Evolutionary conservation across 2,113 vertebrate species (phyloP), one percentile per base, ranked within the genome.

Genomic region (Dunckerocampus dactyliophorus): DNA sequence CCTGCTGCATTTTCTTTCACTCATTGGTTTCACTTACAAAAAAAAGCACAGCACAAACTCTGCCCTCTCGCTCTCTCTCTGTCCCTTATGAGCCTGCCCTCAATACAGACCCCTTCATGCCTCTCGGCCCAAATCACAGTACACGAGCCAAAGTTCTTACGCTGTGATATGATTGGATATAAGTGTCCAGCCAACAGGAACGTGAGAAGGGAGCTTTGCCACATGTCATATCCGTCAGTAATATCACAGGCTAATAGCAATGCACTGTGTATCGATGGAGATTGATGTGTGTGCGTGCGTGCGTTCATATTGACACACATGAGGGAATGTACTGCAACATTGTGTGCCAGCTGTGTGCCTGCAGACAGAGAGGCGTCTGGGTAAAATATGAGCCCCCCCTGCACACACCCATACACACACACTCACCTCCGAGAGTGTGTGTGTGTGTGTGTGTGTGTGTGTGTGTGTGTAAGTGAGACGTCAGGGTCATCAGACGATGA

Each of bases 321-420:
- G 22, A 57, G 42, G 80, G 82, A 91, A 87, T 86, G 85, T 84
- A 76, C 69, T 17, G 68, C 72, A 65, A 73, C 61, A 71, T 74
- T 59, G 67, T 63, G 67, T 62, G 71, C 79, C 76, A 85, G 85
- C 79, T 81, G 69, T 68, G 73, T 62, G 31, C 62, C 69, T 71
- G 80, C 80, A 89, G 88, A 88, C 88, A 83, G 82, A 42, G 66
- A 79, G 90, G 89, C 88, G 88, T 89, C 90, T 74, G 75, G 62
- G 60, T 86, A 86, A 85, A 87, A 89, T 81, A 87, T 69, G 82
- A 89, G 76, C 83, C 79, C 56, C 67, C 46, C 37, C 28, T 49
- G 50, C 60, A 60, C 69, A 66, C n/a, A 8, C 59, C 50, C 55
- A 42, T 39, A 58, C 45, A 56, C 48, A 75, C 28, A 69, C 72